Evolutionary conservation across 2,888 invertebrate genomes (phyloP).

Genomic region (Anodontia alba): DNA sequence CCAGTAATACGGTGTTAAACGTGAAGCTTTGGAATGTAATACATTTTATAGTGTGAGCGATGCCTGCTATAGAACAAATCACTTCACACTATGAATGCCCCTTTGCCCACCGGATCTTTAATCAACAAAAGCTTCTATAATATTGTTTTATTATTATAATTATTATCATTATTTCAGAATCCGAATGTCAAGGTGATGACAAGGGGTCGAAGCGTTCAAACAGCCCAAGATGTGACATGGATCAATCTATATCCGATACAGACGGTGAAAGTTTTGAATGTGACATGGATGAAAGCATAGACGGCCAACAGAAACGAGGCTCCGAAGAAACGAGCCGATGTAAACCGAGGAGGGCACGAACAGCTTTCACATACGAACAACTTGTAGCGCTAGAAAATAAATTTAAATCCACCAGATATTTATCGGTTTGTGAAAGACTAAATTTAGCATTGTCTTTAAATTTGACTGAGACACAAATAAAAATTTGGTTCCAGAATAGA

Average conservation of each 20-base stretch:
- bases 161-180: no score
- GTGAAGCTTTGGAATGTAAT: no score
- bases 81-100: no score
- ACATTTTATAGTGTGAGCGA: no score
- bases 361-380: conserved; percentile 99
- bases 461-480: conserved; percentile 96
- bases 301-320: conserved; percentile 30
- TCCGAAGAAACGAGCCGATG: conserved; percentile 55
- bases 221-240: conserved; percentile 24
- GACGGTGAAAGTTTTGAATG: conserved; percentile 41
- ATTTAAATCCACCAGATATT: conserved; percentile 96
- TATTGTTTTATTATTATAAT: no score
- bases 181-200: not conserved
- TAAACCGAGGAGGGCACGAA: conserved; percentile 95
- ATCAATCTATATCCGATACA: conserved; percentile 48
- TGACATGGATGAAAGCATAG: conserved; percentile 50
- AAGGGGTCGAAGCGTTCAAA: not conserved
- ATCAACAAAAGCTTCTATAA: no score
- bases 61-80: no score
- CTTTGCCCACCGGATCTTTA: no score
- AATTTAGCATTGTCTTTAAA: conserved; percentile 97
- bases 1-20: no score
- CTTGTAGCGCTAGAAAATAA: conserved; percentile 99
- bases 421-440: conserved; percentile 98
- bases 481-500: conserved; percentile 89